These are phyloP conservation scores for Heterocephalus glaber DNA, from an alignment of 2,113 vertebrate genomes.

Conservation along the genomic window DNA sequence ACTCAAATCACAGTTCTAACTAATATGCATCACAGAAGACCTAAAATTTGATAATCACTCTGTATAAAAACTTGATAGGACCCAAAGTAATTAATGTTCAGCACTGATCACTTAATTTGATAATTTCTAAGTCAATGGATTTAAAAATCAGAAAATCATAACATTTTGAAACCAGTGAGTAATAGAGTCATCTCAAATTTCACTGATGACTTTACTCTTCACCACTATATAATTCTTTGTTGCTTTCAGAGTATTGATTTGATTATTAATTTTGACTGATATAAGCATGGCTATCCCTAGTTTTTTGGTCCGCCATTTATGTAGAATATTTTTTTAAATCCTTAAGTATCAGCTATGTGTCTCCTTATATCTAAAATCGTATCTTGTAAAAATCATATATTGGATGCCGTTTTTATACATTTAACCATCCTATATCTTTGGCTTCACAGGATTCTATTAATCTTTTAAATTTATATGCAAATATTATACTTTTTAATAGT, in stretches of 20 bases:
- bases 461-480: not conserved
- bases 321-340: not conserved
- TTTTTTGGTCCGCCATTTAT: not conserved
- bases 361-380: not conserved
- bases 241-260: not conserved
- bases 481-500: conserved; percentile 1
- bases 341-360: not conserved
- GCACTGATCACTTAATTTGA: not conserved
- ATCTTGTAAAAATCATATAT: not conserved
- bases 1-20: not conserved
- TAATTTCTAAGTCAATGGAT: not conserved
- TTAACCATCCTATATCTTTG: not conserved
- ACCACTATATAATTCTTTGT: not conserved
- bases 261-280: not conserved
- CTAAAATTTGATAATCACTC: not conserved
- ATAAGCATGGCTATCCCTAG: not conserved
- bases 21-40: not conserved
- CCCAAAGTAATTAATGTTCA: not conserved
- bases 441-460: not conserved
- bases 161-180: not conserved
- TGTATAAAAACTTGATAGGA: not conserved
- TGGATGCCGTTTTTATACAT: not conserved
- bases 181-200: not conserved
- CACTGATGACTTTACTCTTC: too few species aligned
- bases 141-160: not conserved